phyloP scores from a whole-genome alignment of 2,113 vertebrate species.

The Oreochromis spilurus region DNA sequence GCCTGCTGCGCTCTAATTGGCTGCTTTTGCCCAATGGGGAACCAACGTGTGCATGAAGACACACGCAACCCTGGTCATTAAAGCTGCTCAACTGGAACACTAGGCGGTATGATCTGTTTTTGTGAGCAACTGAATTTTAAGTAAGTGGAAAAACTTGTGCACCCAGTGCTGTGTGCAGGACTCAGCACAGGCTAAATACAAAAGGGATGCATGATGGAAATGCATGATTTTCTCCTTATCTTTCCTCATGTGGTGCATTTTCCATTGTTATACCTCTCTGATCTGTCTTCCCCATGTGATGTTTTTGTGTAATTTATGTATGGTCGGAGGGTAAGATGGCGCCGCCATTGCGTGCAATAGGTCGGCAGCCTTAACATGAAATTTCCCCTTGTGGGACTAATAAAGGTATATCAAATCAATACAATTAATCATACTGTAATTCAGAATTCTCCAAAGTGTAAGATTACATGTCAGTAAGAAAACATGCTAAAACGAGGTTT shows the following conservation, averaged over 20 bases:
- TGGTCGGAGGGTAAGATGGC: too few relatives aligned
- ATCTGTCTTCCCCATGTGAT: too few relatives aligned
- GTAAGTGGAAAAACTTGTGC: neutral
- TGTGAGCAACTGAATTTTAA: neutral
- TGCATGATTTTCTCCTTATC: too few relatives aligned
- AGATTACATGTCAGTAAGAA: neutral
- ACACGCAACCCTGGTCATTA: slow-evolving; percentile 1
- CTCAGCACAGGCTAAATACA: neutral
- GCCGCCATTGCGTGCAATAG: too few relatives aligned
- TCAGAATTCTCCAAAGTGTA: neutral
- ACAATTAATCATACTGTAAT: neutral
- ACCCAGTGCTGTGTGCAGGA: neutral
- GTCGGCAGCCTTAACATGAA: too few relatives aligned
- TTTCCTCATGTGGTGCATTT: too few relatives aligned
- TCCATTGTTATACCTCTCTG: too few relatives aligned
- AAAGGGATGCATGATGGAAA: neutral
- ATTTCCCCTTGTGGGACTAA: too few relatives aligned
- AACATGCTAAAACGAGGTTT: neutral
- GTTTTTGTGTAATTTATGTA: too few relatives aligned
- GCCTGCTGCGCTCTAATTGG: slow-evolving; percentile 24
- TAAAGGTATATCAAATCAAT: neutral
- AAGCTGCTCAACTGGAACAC: neutral
- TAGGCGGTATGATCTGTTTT: neutral
- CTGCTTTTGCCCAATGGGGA: slow-evolving; percentile 14
- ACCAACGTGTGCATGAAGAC: slow-evolving; percentile 10